Conservation (phyloP, 2,888 invertebrate genomes). For the Scrobipalpa atriplicella region DNA sequence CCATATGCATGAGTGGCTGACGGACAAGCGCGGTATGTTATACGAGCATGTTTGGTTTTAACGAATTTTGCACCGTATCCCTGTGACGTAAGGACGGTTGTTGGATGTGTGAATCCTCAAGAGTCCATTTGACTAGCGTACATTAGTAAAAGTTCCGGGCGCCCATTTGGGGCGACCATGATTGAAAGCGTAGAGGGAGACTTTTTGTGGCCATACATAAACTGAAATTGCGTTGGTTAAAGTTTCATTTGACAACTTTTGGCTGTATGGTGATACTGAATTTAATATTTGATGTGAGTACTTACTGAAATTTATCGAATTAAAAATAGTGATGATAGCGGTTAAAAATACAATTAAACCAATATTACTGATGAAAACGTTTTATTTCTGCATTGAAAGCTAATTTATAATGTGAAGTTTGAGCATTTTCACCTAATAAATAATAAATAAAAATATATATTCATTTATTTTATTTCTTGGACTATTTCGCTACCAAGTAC, state of each 20-base stretch:
- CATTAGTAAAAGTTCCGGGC: constrained; percentile 80
- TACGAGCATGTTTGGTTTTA: constrained; percentile 43
- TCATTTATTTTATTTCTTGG: no score
- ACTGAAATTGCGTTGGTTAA: neutral
- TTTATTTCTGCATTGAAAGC: no score
- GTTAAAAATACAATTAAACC: no score
- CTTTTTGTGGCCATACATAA: constrained; percentile 27
- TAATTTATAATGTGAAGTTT: no score
- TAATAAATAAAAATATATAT: no score
- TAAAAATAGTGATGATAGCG: neutral
- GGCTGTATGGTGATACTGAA: neutral
- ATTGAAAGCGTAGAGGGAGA: constrained; percentile 29
- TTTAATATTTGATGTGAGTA: neutral
- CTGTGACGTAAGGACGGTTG: constrained; percentile 56
- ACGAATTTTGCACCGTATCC: constrained; percentile 57
- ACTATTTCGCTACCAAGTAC: no score
- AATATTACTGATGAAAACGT: no score
- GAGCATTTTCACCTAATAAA: no score
- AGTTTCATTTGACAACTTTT: neutral
- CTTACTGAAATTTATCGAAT: neutral
- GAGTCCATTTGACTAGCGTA: constrained; percentile 81
- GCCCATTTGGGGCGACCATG: constrained; percentile 58
- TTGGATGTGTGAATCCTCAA: constrained; percentile 61
- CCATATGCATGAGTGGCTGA: constrained; percentile 78
- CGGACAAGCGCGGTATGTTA: constrained; percentile 58